phyloP scores from a whole-genome alignment of 2,888 invertebrate species.

The Diplolepis rosae region DNA sequence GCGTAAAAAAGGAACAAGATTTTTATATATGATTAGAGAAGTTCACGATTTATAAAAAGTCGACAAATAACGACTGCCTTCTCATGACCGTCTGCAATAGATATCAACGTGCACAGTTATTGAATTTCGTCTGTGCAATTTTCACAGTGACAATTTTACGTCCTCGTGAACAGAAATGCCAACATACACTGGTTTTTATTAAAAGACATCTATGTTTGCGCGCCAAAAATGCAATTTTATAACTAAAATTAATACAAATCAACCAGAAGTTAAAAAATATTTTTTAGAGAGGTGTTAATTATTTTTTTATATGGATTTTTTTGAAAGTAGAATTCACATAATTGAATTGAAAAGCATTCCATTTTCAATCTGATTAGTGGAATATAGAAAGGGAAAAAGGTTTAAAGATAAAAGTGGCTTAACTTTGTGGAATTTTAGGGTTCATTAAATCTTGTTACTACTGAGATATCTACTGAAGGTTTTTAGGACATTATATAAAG shows the following conservation, averaged over 20 bases:
- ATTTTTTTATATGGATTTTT: no score
- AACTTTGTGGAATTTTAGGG: not conserved
- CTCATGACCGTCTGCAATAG: conserved; percentile 23
- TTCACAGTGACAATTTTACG: conserved; percentile 20
- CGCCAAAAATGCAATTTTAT: not conserved
- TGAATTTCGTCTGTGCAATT: conserved; percentile 25
- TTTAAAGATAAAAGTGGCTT: no score
- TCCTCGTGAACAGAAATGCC: not conserved
- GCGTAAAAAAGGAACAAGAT: not conserved
- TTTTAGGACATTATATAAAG: not conserved
- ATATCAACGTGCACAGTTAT: conserved; percentile 26
- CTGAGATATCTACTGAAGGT: not conserved
- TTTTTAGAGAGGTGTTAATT: no score
- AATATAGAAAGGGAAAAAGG: no score
- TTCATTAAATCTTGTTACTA: not conserved
- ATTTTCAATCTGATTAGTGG: no score
- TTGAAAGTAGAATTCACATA: no score
- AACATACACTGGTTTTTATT: conserved; percentile 1
- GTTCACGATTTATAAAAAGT: not conserved
- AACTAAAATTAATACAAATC: not conserved
- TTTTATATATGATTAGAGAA: not conserved
- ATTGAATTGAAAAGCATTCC: no score
- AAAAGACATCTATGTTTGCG: not conserved
- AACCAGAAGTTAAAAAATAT: no score
- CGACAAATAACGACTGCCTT: conserved; percentile 1